Base-by-base conservation (phyloP, 1,140 invertebrate species). In the Pararge aegeria region DNA sequence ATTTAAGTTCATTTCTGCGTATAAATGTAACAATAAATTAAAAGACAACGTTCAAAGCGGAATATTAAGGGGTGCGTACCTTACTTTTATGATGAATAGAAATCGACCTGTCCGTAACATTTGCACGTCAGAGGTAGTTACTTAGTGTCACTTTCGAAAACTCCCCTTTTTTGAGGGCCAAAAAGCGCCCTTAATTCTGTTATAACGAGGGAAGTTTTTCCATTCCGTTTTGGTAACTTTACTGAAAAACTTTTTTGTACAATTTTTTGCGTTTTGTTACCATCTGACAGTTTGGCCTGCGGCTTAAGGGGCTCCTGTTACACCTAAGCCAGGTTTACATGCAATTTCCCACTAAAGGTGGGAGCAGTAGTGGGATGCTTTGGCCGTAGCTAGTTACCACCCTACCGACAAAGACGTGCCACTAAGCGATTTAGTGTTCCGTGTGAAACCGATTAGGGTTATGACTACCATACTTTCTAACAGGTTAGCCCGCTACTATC, bases 121-220 rank as follows among this genome's bases (percentile, higher is more conserved):
- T 34, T 34, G 30, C 30, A 34, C 9, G 2, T 34, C 13, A 9
- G 37, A 15, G 24, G 24, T 24, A 24, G 1, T 42, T 38, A 38
- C 12, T 42, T 15, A 5, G 38, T 18, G 16, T 16, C 16, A 16
- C 1, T 42, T 18, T 18, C 38, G 49, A 51, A 53, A 30, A 18
- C 19, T 50, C 29, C 63, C 42, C 48, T 48, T 60, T 60, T 38
- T 18, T 24, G 4, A 1, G 48, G 27, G 56, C 49, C 38, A 19
- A 27, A 62, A 50, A 52, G 40, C 40, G 21, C 53, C 61, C 70
- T 71, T 78, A 82, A 84, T 78, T 78, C 72, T 73, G 63, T 71
- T 80, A 76, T 84, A 82, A 84, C 77, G 76, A 80, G 69, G 64
- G 56, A 84, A 82, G 70, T 84, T 84, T 83, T 78, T 76, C 75